Evolutionary conservation across 1,140 invertebrate species (phyloP), one percentile per base, ranked within the genome.

Genomic region (Aphelenchoides avenae): DNA sequence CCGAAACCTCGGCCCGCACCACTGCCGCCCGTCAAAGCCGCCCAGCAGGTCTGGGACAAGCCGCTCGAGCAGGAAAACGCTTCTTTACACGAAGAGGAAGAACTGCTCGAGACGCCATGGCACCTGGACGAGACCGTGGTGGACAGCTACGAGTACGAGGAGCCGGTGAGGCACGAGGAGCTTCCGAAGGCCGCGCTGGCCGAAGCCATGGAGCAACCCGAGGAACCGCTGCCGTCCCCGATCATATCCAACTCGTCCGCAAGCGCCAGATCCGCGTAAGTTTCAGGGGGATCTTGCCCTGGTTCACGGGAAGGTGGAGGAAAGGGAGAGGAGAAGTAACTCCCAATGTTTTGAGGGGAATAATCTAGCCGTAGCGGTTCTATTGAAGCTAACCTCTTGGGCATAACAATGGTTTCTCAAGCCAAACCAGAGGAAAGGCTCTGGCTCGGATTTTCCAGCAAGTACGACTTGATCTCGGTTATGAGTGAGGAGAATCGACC

Each of bases 211-310:
- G 33, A 59, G 22, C 20, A 20, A 26, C 37, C 26, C 24, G 50
- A 20, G 22, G 57, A 56, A 22, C 49, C 55, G 20, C 18, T 41
- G 31, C 54, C 55, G 9, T 29, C 52, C 13, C 31, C 55, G 20
- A 29, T 54, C 9, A 4, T 57, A 9, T 33, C 40, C 27, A 64
- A 72, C 31, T 68, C 68, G 13, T 70, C 68, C 5, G 68, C 68
- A 2, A 65, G 44, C 31, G 68, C 33, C 31, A 52, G 68, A 42
- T 61, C 57, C 33, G 20, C 58, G 66, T 68, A 39, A 42, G 58
- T 42, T 33, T 52, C 29, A 43, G n/a, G 15, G 1, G 9, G 11
- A 9, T 2, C 24, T 27, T 11, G n/a, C n/a, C n/a, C n/a, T n/a
- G n/a, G n/a, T n/a, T n/a, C n/a, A n/a, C n/a, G n/a, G n/a, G n/a